Evolutionary conservation across 1,140 invertebrate genomes (phyloP).

Genomic region (Bactericera cockerelli): DNA sequence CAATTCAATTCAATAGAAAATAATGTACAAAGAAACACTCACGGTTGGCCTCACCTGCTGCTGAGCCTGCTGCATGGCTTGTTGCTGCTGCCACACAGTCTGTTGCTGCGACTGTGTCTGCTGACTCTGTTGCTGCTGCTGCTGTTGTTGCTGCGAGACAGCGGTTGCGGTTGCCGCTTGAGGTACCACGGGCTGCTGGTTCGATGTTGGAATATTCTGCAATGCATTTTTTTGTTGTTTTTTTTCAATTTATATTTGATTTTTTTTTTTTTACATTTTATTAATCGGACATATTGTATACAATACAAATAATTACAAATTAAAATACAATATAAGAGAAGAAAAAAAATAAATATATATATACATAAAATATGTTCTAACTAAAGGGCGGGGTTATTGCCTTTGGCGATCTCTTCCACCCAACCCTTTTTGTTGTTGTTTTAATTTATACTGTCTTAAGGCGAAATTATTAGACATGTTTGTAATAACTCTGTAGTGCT

Average conservation of each 20-base stretch:
- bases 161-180: slow-evolving; percentile 19
- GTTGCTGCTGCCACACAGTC: background rate
- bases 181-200: slow-evolving; percentile 22
- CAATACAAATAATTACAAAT: no score
- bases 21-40: background rate
- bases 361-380: no score
- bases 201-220: slow-evolving; percentile 28
- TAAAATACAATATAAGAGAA: no score
- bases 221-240: no score
- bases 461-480: background rate
- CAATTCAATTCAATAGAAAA: background rate
- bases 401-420: no score
- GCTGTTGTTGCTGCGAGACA: background rate
- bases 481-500: no score
- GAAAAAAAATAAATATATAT: no score
- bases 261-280: no score
- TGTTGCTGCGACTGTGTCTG: slow-evolving; percentile 3
- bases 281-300: no score
- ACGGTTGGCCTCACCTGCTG: slow-evolving; percentile 9
- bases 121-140: background rate
- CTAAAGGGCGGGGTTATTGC: no score
- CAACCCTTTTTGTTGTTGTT: slow-evolving; percentile 13
- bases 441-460: background rate
- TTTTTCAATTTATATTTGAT: no score
- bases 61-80: slow-evolving; percentile 8